Evolutionary conservation across 1,140 invertebrate genomes (phyloP).

Genomic region (Drosophila sucinea): DNA sequence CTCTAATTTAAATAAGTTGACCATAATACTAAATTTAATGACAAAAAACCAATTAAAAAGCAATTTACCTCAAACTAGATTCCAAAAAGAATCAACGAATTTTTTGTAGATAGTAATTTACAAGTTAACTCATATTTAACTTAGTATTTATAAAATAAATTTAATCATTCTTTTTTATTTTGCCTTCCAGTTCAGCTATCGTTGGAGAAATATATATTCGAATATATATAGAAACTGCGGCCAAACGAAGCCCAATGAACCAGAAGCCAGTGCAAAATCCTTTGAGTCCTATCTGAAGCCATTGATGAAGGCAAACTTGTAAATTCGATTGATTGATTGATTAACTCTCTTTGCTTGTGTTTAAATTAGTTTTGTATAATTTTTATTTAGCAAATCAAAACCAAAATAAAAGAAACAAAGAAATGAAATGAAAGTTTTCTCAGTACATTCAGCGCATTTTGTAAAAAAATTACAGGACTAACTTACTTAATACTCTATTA

Average conservation of each 20-base stretch:
- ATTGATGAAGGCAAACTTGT: constrained; percentile 89
- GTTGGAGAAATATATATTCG: no score
- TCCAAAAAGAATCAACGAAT: no score
- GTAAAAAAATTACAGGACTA: constrained; percentile 58
- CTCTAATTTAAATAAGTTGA: no score
- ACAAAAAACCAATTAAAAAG: no score
- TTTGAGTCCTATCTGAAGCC: constrained; percentile 91
- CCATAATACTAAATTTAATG: no score
- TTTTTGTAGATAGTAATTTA: no score
- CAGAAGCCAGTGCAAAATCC: constrained; percentile 90
- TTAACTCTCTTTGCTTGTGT: constrained; percentile 32
- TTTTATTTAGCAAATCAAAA: constrained; percentile 82
- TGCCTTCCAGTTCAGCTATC: no score
- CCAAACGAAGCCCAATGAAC: constrained; percentile 94
- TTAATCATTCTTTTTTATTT: no score
- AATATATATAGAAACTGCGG: no score
- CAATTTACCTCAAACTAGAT: no score
- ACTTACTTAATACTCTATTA: constrained; percentile 48
- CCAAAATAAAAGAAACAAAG: constrained; percentile 38
- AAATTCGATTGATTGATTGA: constrained; percentile 84
- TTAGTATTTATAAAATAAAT: no score
- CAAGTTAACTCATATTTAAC: no score
- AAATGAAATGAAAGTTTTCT: constrained; percentile 40
- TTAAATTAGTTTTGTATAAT: constrained; percentile 81
- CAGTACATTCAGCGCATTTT: constrained; percentile 81